These are phyloP conservation scores for Drosophila testacea DNA, from an alignment of 2,888 invertebrate species.

Conservation along the genomic window DNA sequence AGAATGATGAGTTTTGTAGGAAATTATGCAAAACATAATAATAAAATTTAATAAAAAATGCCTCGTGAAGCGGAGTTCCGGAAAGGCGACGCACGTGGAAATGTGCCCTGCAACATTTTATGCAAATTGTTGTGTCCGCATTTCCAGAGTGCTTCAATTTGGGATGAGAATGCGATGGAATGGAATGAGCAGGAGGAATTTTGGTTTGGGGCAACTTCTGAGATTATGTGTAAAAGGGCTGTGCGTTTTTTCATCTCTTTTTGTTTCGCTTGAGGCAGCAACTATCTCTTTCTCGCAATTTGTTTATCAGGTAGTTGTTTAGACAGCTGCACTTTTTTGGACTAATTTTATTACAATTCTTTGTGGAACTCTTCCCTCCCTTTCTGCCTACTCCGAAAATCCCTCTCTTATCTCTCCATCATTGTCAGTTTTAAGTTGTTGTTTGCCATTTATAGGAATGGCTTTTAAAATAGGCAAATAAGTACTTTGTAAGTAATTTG, in stretches of 20 bases:
- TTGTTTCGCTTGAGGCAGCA: not conserved
- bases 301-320: constrained; percentile 75
- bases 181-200: not conserved
- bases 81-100: constrained; percentile 17
- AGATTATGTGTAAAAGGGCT: constrained; percentile 53
- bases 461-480: constrained; percentile 76
- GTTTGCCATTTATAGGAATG: constrained; percentile 65
- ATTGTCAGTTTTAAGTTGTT: constrained; percentile 40
- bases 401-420: constrained; percentile 10
- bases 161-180: not conserved
- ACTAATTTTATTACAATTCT: constrained; percentile 72
- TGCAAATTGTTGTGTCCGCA: constrained; percentile 63
- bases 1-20: constrained; percentile 11
- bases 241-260: not conserved
- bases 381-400: not conserved
- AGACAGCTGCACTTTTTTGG: constrained; percentile 66
- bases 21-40: constrained; percentile 78
- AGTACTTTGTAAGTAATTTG: constrained; percentile 79
- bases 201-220: constrained; percentile 4
- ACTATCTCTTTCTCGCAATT: constrained; percentile 13
- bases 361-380: constrained; percentile 9
- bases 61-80: constrained; percentile 33
- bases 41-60: constrained; percentile 75
- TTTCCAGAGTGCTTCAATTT: constrained; percentile 36
- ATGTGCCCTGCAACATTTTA: constrained; percentile 62